Base-by-base conservation (phyloP, 2,113 vertebrate genomes). In the Nesogale talazaci region DNA sequence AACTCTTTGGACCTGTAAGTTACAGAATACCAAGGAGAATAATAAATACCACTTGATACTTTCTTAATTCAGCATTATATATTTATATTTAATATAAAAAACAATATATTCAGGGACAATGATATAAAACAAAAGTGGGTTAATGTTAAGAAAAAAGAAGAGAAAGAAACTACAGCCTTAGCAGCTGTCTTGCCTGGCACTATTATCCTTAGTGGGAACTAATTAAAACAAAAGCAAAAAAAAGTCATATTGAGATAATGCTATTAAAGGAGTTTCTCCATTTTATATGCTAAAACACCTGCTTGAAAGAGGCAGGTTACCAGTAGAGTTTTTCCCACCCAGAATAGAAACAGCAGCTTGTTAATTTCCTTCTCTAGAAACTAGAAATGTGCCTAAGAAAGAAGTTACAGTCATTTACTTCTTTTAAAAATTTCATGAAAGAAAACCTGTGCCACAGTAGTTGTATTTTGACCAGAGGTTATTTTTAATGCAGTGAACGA, bases 291-390 rank as follows among this genome's bases (percentile, higher is more conserved):
- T 80, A 38, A 92, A 94, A 84, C 46, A 94, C 82, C 78, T 94
- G 85, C 63, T 80, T 93, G 14, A 85, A 88, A 90, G 36, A 89
- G 93, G 67, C 20, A 16, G 7, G 82, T 86, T 91, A n/a, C 83
- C 38, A 87, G n/a, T 2, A 78, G 75, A 34, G 31, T 88, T 70
- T 70, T 36, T 87, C 57, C n/a, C 75, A 88, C 79, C 31, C 79
- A 95, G 29, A 36, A 88, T 83, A 59, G 67, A 96, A 94, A 94
- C 46, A 89, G 88, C 69, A 83, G 23, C 75, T 89, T 92, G 46
- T 86, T 91, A 65, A 57, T 85, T 96, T 14, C 6, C 56, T 88
- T 87, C 69, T 56, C 70, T 2, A 65, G 81, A 89, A 86, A 81
- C 36, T 23, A 81, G 38, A 91, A 89, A n/a, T 0, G 0, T 83